Conservation (phyloP, 2,888 invertebrate genomes). For the Ethmia dodecea region DNA sequence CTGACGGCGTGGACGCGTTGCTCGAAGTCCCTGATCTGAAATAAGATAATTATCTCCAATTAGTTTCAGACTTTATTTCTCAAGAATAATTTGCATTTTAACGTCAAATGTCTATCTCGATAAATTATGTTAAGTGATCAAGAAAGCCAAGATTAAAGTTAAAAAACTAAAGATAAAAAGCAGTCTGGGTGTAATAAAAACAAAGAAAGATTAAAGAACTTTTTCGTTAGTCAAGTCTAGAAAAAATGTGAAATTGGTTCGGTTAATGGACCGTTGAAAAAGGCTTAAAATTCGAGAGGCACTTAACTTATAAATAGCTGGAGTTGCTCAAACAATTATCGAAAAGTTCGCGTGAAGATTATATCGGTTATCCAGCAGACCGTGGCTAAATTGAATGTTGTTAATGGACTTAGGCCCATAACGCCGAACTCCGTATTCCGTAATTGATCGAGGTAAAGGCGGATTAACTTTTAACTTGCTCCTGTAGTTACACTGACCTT, state of each 20-base stretch:
- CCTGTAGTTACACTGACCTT: constrained; percentile 55
- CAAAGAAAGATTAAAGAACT: too few species aligned
- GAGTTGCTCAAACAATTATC: constrained; percentile 31
- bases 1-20: constrained; percentile 93
- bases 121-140: too few species aligned
- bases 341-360: constrained; percentile 45
- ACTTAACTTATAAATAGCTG: constrained; percentile 12
- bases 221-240: too few species aligned
- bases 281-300: neutral
- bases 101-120: too few species aligned
- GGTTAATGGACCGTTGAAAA: too few species aligned
- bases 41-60: too few species aligned
- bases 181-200: too few species aligned
- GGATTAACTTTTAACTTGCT: constrained; percentile 55
- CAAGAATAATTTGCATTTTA: too few species aligned
- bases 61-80: too few species aligned
- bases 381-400: constrained; percentile 51
- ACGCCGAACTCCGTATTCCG: constrained; percentile 35
- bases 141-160: too few species aligned
- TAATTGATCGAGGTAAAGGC: constrained; percentile 60
- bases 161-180: too few species aligned
- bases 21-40: constrained; percentile 80
- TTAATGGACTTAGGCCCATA: constrained; percentile 57
- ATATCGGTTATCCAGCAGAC: constrained; percentile 41
- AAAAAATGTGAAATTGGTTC: too few species aligned